phyloP scores from a whole-genome alignment of 2,888 invertebrate genomes.

The Pseudolycoriella hygida region DNA sequence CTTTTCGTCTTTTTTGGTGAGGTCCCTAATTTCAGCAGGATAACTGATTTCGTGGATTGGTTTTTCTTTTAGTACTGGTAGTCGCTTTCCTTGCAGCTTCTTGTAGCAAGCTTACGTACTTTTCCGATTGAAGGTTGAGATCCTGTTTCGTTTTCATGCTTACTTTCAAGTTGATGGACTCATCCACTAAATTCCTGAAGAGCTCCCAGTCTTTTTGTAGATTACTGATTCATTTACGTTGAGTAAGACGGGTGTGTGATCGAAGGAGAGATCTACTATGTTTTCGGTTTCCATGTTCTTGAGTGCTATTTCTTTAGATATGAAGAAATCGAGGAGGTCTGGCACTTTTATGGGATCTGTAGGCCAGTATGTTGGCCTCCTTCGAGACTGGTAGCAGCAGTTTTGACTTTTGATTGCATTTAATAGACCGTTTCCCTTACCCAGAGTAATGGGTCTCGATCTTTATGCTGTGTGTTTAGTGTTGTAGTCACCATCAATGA shows the following conservation, averaged over 20 bases:
- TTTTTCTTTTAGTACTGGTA: too few species aligned
- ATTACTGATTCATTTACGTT: background rate
- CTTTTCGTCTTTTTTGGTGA: background rate
- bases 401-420: background rate
- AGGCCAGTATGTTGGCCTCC: constrained; percentile 15
- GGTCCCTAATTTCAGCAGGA: too few species aligned
- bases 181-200: too few species aligned
- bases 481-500: constrained; percentile 8
- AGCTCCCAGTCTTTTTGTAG: background rate
- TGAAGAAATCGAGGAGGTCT: constrained; percentile 14
- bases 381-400: constrained; percentile 8
- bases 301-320: constrained; percentile 10
- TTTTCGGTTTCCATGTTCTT: background rate
- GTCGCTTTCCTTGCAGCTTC: too few species aligned
- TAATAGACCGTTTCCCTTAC: too few species aligned
- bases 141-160: too few species aligned
- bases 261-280: background rate
- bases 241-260: background rate
- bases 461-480: constrained; percentile 14
- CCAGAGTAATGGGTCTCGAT: constrained; percentile 11
- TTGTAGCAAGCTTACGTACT: background rate
- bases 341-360: constrained; percentile 13
- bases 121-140: background rate
- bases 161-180: too few species aligned
- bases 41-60: too few species aligned